Conservation (phyloP, 64 coral and sea anemone species). For the Stichodactyla helianthus region DNA sequence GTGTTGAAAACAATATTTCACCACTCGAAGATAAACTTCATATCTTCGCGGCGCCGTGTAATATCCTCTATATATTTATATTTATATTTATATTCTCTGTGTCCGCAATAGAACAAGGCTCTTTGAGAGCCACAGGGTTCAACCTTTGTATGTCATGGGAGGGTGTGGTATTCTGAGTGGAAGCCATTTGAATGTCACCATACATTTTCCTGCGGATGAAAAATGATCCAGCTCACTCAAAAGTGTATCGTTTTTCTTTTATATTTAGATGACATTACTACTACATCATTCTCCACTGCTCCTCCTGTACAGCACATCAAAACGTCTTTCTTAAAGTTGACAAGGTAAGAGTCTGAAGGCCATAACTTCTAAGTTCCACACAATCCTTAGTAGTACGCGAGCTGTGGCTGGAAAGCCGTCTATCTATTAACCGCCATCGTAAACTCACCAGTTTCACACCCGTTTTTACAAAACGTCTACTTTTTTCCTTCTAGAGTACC, state of each 20-base stretch:
- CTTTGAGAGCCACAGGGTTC: too few species aligned
- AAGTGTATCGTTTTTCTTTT: neutral
- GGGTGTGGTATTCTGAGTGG: neutral
- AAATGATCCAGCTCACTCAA: neutral
- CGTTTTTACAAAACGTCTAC: neutral
- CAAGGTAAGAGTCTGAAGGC: slow-evolving; percentile 41
- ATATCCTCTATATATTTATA: too few species aligned
- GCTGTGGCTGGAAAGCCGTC: neutral
- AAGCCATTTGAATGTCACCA: neutral
- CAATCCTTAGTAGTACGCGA: too few species aligned
- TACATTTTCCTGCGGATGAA: neutral
- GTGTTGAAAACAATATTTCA: neutral
- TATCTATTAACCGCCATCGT: neutral
- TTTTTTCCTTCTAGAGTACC: neutral
- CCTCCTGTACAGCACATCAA: slow-evolving; percentile 70
- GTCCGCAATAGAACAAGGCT: too few species aligned
- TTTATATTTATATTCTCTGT: too few species aligned
- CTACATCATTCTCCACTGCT: slow-evolving; percentile 64
- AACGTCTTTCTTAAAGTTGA: slow-evolving; percentile 58
- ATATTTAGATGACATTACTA: slow-evolving; percentile 81
- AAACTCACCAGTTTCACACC: too few species aligned
- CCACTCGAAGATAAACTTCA: too few species aligned
- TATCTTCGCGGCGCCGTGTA: too few species aligned
- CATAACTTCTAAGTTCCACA: neutral
- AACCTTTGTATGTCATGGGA: too few species aligned